Conservation (phyloP, 2,797 vertebrate species). For the Pipistrellus kuhlii region DNA sequence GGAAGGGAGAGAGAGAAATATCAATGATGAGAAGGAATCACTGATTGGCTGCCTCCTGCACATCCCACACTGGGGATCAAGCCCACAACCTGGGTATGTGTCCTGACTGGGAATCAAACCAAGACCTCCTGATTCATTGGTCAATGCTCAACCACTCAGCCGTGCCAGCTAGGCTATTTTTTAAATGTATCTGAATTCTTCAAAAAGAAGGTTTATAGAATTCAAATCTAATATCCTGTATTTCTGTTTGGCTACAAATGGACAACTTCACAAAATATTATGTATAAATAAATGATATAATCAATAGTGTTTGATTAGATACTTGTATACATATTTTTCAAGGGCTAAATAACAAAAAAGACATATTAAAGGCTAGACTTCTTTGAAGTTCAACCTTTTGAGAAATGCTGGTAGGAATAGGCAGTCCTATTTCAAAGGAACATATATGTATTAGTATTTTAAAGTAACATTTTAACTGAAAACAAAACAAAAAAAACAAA, state of each 20-base stretch:
- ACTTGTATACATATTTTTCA: not conserved
- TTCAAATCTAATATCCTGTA: slow-evolving; percentile 8
- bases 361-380: slow-evolving; percentile 32
- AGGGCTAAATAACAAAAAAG: slow-evolving; percentile 44
- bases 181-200: not conserved
- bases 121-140: no score
- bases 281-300: not conserved
- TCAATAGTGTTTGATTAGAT: slow-evolving; percentile 7
- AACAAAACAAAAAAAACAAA: not conserved
- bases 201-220: not conserved
- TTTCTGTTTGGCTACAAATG: not conserved
- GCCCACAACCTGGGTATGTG: no score
- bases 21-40: no score
- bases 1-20: no score
- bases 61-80: no score
- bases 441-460: slow-evolving; percentile 50
- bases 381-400: slow-evolving; percentile 57
- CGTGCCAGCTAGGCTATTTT: not conserved
- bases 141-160: no score
- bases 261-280: slow-evolving; percentile 34
- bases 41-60: no score
- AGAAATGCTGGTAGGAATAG: slow-evolving; percentile 47
- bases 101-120: no score
- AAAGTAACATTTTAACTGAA: slow-evolving; percentile 70
- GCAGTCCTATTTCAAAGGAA: slow-evolving; percentile 47